These are phyloP conservation scores for Albula glossodonta DNA, from an alignment of 2,113 vertebrate genomes.

Conservation along the genomic window DNA sequence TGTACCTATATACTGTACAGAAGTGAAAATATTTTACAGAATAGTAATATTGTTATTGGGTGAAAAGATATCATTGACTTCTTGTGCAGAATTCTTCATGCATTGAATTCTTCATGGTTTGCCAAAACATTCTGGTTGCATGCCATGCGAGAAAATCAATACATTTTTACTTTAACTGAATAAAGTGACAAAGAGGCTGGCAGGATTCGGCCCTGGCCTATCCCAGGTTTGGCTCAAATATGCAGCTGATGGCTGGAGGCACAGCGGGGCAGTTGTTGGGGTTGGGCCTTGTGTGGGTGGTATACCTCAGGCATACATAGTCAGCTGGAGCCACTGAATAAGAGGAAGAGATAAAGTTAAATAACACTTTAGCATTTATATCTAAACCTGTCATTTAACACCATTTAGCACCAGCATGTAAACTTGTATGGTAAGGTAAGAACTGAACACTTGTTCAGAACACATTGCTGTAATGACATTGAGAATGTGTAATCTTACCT, in stretches of 20 bases:
- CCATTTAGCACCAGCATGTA: background rate
- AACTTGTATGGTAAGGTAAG: too few relatives aligned
- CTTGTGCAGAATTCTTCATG: too few relatives aligned
- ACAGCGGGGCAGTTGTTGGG: too few relatives aligned
- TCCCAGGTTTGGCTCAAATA: background rate
- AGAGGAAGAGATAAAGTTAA: constrained; percentile 2
- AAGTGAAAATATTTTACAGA: too few relatives aligned
- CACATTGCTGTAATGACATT: background rate
- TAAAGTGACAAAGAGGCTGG: background rate
- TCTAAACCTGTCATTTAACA: background rate
- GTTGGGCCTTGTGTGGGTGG: background rate
- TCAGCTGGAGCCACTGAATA: constrained; percentile 93
- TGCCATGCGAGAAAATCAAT: background rate
- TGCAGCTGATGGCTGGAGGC: background rate
- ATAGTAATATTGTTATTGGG: too few relatives aligned
- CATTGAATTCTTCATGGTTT: too few relatives aligned
- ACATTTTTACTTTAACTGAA: background rate
- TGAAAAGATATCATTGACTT: too few relatives aligned
- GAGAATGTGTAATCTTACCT: constrained; percentile 69
- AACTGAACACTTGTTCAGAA: background rate
- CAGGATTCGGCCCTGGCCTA: background rate
- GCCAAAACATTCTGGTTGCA: background rate
- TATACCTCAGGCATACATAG: constrained; percentile 82
- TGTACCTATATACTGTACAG: too few relatives aligned
- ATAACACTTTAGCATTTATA: background rate